These are phyloP conservation scores for Solen grandis DNA, from an alignment of 1,140 invertebrate species.

Conservation along the genomic window DNA sequence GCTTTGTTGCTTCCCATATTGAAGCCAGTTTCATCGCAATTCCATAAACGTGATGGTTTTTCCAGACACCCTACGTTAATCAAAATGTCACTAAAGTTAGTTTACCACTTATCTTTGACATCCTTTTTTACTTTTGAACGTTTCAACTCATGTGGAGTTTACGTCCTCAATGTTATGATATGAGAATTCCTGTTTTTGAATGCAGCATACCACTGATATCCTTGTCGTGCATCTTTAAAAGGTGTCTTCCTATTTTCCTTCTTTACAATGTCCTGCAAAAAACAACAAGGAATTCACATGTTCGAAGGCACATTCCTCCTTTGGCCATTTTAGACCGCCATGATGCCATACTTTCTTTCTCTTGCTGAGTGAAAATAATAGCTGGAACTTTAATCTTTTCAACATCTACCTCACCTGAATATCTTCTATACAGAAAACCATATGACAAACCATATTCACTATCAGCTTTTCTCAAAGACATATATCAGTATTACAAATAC, in stretches of 20 bases:
- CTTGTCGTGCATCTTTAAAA: conserved; percentile 38
- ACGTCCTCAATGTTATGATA: no score
- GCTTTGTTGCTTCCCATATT: no score
- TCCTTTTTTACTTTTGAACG: no score
- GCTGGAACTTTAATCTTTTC: no score
- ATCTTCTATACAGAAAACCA: conserved; percentile 34
- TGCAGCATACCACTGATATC: conserved; percentile 22
- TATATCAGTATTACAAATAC: neutral
- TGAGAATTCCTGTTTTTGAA: conserved; percentile 34
- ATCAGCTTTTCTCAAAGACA: conserved; percentile 35
- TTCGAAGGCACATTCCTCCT: conserved; percentile 53
- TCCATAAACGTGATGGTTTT: no score
- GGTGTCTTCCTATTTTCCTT: conserved; percentile 42
- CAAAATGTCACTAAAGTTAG: no score
- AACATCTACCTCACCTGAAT: conserved; percentile 33
- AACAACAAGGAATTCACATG: conserved; percentile 49
- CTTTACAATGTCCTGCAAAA: conserved; percentile 43
- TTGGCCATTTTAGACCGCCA: conserved; percentile 55
- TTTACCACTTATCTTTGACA: no score
- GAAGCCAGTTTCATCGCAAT: no score
- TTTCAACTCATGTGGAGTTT: no score
- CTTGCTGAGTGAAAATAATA: conserved; percentile 32
- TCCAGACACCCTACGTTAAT: no score
- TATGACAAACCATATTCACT: conserved; percentile 17
- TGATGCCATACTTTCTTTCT: conserved; percentile 51